Evolutionary conservation across 64 coral and sea anemone genomes (phyloP).

Genomic region (Stichodactyla mertensii): DNA sequence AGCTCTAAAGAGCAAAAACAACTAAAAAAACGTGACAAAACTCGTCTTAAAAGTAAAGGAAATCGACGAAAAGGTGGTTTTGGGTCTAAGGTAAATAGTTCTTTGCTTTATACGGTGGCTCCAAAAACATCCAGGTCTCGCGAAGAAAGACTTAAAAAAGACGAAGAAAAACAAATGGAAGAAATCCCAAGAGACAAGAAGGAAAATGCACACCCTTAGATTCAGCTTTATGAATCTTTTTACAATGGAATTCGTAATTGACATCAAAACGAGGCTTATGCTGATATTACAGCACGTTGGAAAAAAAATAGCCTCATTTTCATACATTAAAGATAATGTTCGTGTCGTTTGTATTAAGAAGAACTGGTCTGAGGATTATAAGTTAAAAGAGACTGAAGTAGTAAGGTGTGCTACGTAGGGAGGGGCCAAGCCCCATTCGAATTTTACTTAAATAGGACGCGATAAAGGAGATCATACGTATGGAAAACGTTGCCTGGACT

Average conservation of each 20-base stretch:
- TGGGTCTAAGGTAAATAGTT: neutral
- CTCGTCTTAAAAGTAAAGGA: neutral
- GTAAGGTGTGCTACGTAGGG: neutral
- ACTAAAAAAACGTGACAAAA: neutral
- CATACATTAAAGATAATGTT: neutral
- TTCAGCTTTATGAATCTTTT: neutral
- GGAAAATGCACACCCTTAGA: neutral
- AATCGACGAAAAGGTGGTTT: neutral
- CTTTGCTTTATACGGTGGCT: neutral
- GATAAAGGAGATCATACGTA: neutral
- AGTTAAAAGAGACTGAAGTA: neutral
- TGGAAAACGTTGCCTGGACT: neutral
- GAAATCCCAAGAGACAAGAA: neutral
- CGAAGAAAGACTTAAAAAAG: neutral
- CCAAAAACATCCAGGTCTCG: neutral
- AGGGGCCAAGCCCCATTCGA: neutral
- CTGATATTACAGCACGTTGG: neutral
- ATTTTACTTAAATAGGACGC: neutral
- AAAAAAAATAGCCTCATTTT: neutral
- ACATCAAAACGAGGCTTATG: slow-evolving; percentile 1
- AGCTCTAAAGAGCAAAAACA: neutral
- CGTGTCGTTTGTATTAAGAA: neutral
- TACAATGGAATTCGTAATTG: neutral
- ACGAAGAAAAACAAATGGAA: neutral
- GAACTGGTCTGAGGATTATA: neutral